Evolutionary conservation across 2,797 vertebrate species (phyloP), one percentile per base, ranked within the genome.

Genomic region (Triplophysa yarkandensis): DNA sequence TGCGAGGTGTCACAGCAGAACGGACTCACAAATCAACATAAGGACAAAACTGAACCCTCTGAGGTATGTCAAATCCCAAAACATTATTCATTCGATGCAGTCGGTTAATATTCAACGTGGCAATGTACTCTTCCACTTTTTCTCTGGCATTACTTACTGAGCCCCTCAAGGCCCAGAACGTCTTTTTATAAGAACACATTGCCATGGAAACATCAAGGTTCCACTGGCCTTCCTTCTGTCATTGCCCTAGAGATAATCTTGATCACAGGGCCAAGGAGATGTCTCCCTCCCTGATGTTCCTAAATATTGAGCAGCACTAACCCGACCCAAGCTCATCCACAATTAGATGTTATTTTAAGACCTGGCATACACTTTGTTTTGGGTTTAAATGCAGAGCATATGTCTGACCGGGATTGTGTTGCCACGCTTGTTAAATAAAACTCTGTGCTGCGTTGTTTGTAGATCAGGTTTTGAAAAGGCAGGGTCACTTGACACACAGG

Each of bases 1-100:
- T 80, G 87, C 0, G 87, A 88, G 2, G 80, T 86, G 28, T 85
- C 30, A 10, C 52, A 87, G 2, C 77, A 81, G 41, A 80, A 76
- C 85, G 2, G 80, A 78, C 43, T 82, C 81, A 5, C 39, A 16
- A 39, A 57, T 3, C 21, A 85, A 11, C 88, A 86, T 61, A 87
- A 85, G 78, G 86, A 90, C 74, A 90, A 88, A 86, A 90, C 90
- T 48, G 88, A 90, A 36, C 82, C 86, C 27, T 85, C 86, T 19
- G 89, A 93, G 91, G 93, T 94, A 80, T 81, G 86, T 30, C 25
- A 11, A 11, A 9, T 39, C 10, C 10, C 11, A 39, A 30, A 6
- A 1, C n/a, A n/a, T n/a, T n/a, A n/a, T n/a, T n/a, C n/a, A n/a
- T n/a, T n/a, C n/a, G n/a, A n/a, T 44, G 17, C 44, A 48, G 6